Base-by-base conservation (phyloP, 92 coral and sea anemone species). In the Actinernus sp. region DNA sequence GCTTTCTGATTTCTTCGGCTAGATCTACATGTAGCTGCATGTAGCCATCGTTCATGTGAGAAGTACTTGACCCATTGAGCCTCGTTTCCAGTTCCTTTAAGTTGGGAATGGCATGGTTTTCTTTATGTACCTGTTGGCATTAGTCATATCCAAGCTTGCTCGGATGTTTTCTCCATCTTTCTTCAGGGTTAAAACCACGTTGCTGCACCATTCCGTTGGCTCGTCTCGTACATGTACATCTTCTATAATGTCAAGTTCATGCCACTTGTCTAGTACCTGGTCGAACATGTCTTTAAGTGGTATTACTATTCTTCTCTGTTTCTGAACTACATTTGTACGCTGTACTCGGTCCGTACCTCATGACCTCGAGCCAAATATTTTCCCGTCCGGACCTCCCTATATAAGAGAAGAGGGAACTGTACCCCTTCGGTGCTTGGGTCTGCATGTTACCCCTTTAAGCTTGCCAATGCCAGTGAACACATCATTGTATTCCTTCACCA, bases 51-150 rank as follows among this genome's bases (percentile, higher is more conserved):
- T 31, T 57, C 21, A 28, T 78, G 57, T 0, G 74, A 47, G 64
- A 79, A 79, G n/a, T 50, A 49, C 48, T 49, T 70, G 12, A 78
- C 71, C 79, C 85, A 39, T 60, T 69, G 45, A 78, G 87, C 33
- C 48, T 28, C 9, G 48, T 36, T 31, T 47, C 65, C 30, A 55
- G 53, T 26, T 80, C 81, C 29, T 43, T 47, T 4, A 49, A 24
- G 29, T 48, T 68, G 27, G 78, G 78, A 10, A 78, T 58, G 27
- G 64, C 67, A 18, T 72, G 73, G 47, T 61, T 54, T 71, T 16
- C 49, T 53, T 52, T 31, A n/a, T 45, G 61, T 81, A 16, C 56
- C 45, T 45, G 57, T 75, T 52, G 17, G 54, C 58, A 31, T 39
- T 31, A 6, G 21, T 32, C 65, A 26, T 73, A 31, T 63, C 45